These are phyloP conservation scores for Tetragonisca angustula DNA, from an alignment of 2,888 invertebrate species.

Conservation along the genomic window DNA sequence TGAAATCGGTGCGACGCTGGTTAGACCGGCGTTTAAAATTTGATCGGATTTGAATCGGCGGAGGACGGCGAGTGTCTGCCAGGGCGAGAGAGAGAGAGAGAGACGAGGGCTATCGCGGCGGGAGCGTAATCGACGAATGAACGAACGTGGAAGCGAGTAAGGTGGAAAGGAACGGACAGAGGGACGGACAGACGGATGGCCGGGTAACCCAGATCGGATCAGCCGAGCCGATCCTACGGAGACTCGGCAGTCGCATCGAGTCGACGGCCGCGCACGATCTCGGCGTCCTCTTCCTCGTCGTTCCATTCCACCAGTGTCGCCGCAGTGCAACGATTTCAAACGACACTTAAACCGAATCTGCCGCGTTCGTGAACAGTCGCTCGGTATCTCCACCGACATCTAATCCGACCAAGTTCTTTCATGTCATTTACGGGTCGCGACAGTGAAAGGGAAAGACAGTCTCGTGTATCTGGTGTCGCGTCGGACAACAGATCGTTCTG, in stretches of 20 bases:
- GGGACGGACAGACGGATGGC: conserved; percentile 82
- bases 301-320: conserved; percentile 12
- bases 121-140: conserved; percentile 72
- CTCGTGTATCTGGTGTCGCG: background rate
- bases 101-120: conserved; percentile 37
- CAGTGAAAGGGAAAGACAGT: conserved; percentile 64
- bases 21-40: conserved; percentile 50
- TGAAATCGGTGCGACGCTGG: conserved; percentile 56
- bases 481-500: too few species aligned
- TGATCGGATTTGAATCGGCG: conserved; percentile 51
- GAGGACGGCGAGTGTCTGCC: conserved; percentile 17
- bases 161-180: conserved; percentile 72
- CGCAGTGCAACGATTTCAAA: background rate
- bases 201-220: conserved; percentile 84
- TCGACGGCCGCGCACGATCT: conserved; percentile 80
- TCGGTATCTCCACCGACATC: background rate
- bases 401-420: conserved; percentile 41
- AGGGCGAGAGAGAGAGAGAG: conserved; percentile 18
- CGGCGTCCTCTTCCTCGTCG: conserved; percentile 58
- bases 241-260: conserved; percentile 79
- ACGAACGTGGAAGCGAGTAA: conserved; percentile 67
- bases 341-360: background rate
- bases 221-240: conserved; percentile 79
- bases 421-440: conserved; percentile 63
- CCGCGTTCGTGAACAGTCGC: background rate